Conservation (phyloP, 1,140 invertebrate species). For the Orchesella cincta region DNA sequence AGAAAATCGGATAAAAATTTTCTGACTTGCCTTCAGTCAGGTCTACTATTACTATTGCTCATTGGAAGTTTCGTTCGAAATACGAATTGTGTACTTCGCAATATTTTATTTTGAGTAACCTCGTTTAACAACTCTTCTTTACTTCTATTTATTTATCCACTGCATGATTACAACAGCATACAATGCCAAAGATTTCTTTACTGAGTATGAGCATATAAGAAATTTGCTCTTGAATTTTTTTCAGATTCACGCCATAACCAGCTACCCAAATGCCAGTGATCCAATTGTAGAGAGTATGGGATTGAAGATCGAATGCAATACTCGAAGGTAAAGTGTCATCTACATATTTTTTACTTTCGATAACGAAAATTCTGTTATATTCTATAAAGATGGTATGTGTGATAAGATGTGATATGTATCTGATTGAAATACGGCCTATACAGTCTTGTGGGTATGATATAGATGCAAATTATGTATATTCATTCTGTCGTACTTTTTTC, state of each 20-base stretch:
- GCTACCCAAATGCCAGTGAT: slow-evolving; percentile 65
- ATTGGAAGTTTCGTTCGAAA: background rate
- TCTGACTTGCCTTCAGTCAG: background rate
- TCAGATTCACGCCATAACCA: slow-evolving; percentile 59
- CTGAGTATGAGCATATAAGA: too few species aligned
- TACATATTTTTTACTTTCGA: background rate
- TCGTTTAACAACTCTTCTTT: too few species aligned
- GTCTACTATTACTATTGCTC: background rate
- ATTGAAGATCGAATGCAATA: slow-evolving; percentile 83
- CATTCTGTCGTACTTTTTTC: background rate
- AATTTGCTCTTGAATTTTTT: background rate
- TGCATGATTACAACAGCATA: too few species aligned
- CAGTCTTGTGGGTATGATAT: too few species aligned
- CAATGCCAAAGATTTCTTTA: too few species aligned
- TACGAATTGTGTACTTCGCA: background rate
- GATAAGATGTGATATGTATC: background rate
- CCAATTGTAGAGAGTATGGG: slow-evolving; percentile 84
- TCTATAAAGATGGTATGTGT: background rate
- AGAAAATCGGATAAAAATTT: too few species aligned
- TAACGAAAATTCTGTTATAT: background rate
- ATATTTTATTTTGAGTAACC: too few species aligned
- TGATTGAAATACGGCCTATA: background rate
- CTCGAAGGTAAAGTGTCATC: slow-evolving; percentile 62
- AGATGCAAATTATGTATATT: background rate
- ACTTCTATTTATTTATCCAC: too few species aligned